A percentile compares a stretch with the other conserved stretches of the same genome.
Evolutionary conservation across 2,888 invertebrate species (phyloP).

Genomic region (Hypercompe scribonia): DNA sequence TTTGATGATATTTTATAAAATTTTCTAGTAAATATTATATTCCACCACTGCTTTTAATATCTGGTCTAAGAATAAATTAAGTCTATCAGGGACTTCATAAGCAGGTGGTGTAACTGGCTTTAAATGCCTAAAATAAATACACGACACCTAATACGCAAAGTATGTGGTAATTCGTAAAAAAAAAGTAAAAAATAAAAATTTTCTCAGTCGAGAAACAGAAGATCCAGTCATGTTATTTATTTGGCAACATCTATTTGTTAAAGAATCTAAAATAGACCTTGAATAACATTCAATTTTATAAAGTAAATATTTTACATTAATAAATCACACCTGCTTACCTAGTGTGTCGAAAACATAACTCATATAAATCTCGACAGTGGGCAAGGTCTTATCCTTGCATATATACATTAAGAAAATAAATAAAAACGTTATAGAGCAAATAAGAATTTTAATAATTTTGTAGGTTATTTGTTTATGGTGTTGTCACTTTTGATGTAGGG

Average conservation of each 20-base stretch:
- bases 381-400: conserved; percentile 2
- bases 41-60: not conserved
- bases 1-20: too few relatives aligned
- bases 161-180: not conserved
- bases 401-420: not conserved
- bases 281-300: not conserved
- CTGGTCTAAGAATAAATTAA: not conserved
- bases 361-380: conserved; percentile 53
- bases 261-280: not conserved
- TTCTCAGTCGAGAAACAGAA: not conserved
- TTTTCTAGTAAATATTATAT: too few relatives aligned
- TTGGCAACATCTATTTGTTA: not conserved
- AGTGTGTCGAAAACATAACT: conserved; percentile 68
- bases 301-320: conserved; percentile 26
- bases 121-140: not conserved
- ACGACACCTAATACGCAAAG: not conserved
- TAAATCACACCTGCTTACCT: conserved; percentile 68
- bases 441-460: not conserved
- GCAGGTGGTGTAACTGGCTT: too few relatives aligned
- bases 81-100: not conserved
- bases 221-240: not conserved
- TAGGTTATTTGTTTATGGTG: not conserved
- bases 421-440: not conserved
- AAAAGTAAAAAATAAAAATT: not conserved
- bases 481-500: too few relatives aligned